A percentile compares a stretch with the other conserved stretches of the same genome.
phyloP scores from a whole-genome alignment of 2,113 vertebrate genomes.

The Hiodon tergisus region DNA sequence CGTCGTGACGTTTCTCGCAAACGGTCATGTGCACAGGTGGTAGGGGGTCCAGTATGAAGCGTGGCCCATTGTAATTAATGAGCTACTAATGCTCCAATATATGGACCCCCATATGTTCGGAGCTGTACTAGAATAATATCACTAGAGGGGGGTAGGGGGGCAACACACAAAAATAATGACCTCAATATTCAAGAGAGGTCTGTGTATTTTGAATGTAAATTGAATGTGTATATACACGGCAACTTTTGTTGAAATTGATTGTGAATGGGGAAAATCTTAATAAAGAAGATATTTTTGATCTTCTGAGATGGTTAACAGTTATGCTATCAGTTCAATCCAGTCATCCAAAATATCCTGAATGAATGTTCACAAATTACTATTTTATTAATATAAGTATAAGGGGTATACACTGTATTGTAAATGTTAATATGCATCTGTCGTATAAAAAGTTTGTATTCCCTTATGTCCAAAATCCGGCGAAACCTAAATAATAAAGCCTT shows the following conservation, averaged over 20 bases:
- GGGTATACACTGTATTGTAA: too few species aligned
- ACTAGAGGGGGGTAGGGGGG: conserved; percentile 7
- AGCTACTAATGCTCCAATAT: neutral
- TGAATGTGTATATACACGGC: too few species aligned
- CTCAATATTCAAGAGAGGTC: neutral
- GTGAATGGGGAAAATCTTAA: too few species aligned
- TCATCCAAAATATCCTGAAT: too few species aligned
- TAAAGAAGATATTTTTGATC: too few species aligned
- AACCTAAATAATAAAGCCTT: conserved; percentile 10
- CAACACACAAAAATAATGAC: conserved; percentile 41
- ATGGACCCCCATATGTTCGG: conserved; percentile 20
- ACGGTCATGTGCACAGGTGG: neutral
- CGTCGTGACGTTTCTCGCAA: neutral
- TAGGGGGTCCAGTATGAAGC: neutral
- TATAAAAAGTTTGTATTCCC: too few species aligned
- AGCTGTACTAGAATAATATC: conserved; percentile 29
- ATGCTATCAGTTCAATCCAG: too few species aligned
- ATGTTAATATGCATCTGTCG: too few species aligned
- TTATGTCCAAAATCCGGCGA: neutral
- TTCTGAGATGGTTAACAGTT: too few species aligned
- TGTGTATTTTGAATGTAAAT: neutral
- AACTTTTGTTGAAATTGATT: too few species aligned
- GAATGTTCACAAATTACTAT: too few species aligned
- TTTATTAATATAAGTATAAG: too few species aligned
- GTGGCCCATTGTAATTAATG: conserved; percentile 5